Evolutionary conservation across 2,888 invertebrate species (phyloP), one percentile per base, ranked within the genome.

Genomic region (Oscheius myriophilus): DNA sequence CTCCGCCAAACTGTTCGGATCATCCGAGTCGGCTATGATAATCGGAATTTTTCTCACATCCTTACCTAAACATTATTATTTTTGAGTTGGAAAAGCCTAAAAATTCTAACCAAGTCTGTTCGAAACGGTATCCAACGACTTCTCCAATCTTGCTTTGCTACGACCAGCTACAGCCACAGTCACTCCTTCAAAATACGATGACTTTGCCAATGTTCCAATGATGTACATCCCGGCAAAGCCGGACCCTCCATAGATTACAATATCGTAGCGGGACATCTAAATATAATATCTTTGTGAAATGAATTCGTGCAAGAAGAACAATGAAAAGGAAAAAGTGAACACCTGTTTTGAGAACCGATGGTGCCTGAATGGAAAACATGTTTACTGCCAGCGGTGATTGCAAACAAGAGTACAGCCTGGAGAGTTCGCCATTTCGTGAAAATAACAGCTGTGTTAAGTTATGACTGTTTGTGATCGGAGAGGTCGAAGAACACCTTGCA

Each of bases 111-210:
- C 90, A 66, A 88, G 87, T 81, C 88, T 69, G 49, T 83, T 75
- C 39, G 87, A 84, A 12, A 87, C 86, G 70, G 89, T 87, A 62
- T 88, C 86, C 41, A 91, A 80, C 25, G 90, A 88, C 42, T 88
- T 84, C 72, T 89, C 87, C 45, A 92, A 84, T 78, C 91, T 91
- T 64, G 89, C 87, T 81, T 89, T 88, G 67, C 89, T 90, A 57
- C 97, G 90, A 0, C 96, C 96, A 42, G 96, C 93, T 52, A 97
- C 89, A 0, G 93, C 96, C 93, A 95, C 96, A 51, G 91, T 91
- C 23, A 94, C 86, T 54, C 73, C 77, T 59, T 70, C 55, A 61
- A 55, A 49, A 21, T 7, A 46, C n/a, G 9, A 41, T 16, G n/a
- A 23, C 23, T 54, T 74, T 14, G 88, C 89, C 16, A 90, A 81